Conservation (phyloP, 2,888 invertebrate genomes). For the Brachypalpus laphriformis region DNA sequence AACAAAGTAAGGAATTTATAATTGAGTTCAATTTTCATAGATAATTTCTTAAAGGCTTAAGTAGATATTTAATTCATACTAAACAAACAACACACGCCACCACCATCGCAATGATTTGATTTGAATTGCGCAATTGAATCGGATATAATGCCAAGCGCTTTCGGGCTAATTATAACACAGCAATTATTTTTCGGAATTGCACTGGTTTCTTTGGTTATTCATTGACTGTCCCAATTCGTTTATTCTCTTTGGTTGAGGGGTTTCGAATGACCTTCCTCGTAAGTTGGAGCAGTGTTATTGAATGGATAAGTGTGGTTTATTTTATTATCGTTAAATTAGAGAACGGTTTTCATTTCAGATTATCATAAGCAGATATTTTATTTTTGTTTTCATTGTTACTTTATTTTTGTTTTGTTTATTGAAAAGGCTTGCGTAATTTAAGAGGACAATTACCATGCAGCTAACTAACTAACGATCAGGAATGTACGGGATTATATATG, state of each 20-base stretch:
- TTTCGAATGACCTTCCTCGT: slow-evolving; percentile 21
- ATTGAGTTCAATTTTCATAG: background rate
- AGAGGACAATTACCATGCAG: background rate
- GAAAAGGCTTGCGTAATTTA: background rate
- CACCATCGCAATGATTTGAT: background rate
- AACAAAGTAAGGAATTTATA: background rate
- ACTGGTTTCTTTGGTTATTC: slow-evolving; percentile 32
- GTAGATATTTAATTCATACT: background rate
- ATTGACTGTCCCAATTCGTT: background rate
- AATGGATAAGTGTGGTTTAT: background rate
- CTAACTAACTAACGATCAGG: background rate
- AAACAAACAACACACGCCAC: background rate
- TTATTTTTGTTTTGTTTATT: background rate
- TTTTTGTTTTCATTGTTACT: background rate
- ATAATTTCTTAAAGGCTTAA: background rate
- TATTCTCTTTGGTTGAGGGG: background rate
- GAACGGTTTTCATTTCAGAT: background rate
- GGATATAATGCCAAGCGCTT: slow-evolving; percentile 29
- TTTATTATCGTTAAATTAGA: background rate
- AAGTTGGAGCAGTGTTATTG: background rate
- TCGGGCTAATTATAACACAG: slow-evolving; percentile 34
- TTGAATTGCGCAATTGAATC: slow-evolving; percentile 32
- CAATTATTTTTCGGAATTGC: background rate
- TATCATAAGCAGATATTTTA: background rate
- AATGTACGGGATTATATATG: no score